Evolutionary conservation across 2,113 vertebrate species (phyloP), one percentile per base, ranked within the genome.

Genomic region (Polypterus senegalus): DNA sequence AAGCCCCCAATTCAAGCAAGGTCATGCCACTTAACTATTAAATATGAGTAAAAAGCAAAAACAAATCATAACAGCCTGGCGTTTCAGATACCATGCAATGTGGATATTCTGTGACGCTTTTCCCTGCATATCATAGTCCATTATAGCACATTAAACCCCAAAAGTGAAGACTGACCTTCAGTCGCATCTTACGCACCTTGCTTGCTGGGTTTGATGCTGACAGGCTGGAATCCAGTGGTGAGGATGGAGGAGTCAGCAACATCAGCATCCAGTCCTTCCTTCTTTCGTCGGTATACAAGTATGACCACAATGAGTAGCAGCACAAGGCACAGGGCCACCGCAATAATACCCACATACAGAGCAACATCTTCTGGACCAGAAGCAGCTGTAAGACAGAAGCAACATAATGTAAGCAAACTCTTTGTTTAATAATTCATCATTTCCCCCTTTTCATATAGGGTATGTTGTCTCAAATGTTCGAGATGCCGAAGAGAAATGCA

Each of bases 161-260:
- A 27, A 27, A 27, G 27, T 27, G 27, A 27, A 27, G 27, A 27
- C 27, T 27, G 27, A 27, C 27, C 27, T 27, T 27, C 27, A 27
- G 27, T 27, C 27, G 27, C 27, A 27, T 27, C 27, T 27, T 81
- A 78, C 81, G 83, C 82, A 97, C 96, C 96, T 76, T 92, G 93
- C 87, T 97, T 97, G 85, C 88, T 91, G 80, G 96, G 92, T 81
- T 98, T 98, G 85, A 95, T 93, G 83, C 94, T 92, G 86, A 97
- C 94, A 0, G 96, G 96, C 87, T 97, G 96, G 76, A 98, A 98
- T 80, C 93, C 96, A 2, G 96, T 92, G 4, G 94, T 97, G 80
- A 98, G 92, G 74, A 98, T 97, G 76, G 96, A 98, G 3, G 96
- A 97, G 81, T 98, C 94, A 0, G 96, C 92, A 71, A 97, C 94